Conservation (phyloP, 2,113 vertebrate species). For the Gambusia affinis region DNA sequence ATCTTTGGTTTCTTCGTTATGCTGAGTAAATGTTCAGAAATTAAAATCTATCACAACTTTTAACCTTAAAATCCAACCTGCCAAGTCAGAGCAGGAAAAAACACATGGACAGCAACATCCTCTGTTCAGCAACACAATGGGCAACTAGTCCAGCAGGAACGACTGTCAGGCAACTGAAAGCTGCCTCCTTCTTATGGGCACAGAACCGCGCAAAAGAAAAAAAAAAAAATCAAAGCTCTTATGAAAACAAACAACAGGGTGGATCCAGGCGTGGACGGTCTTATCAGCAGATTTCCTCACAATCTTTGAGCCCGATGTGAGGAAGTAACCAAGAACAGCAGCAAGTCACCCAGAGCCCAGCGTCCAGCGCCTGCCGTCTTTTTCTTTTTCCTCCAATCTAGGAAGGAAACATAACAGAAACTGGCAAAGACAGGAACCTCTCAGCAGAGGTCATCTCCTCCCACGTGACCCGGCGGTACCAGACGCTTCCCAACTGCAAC, state of each 20-base stretch:
- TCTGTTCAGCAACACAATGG: not conserved
- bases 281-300: slow-evolving; percentile 7
- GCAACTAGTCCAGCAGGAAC: slow-evolving; percentile 1
- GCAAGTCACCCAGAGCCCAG: slow-evolving; percentile 7
- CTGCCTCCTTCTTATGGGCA: not conserved
- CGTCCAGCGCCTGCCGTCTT: not conserved
- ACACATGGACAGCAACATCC: slow-evolving; percentile 36
- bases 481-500: not conserved
- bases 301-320: not conserved
- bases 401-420: slow-evolving; percentile 41
- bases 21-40: too few relatives aligned
- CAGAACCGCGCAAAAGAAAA: not conserved
- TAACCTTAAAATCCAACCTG: slow-evolving; percentile 12
- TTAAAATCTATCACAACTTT: not conserved
- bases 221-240: not conserved
- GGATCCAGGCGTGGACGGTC: slow-evolving; percentile 21
- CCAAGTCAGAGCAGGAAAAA: slow-evolving; percentile 30
- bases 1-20: not conserved
- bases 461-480: not conserved
- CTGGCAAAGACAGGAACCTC: slow-evolving; percentile 57
- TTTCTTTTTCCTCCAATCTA: slow-evolving; percentile 44
- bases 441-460: slow-evolving; percentile 61
- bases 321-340: slow-evolving; percentile 9
- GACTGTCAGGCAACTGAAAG: not conserved
- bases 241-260: not conserved